Evolutionary conservation across 1,140 invertebrate genomes (phyloP).

Genomic region (Drosophila ironensis): DNA sequence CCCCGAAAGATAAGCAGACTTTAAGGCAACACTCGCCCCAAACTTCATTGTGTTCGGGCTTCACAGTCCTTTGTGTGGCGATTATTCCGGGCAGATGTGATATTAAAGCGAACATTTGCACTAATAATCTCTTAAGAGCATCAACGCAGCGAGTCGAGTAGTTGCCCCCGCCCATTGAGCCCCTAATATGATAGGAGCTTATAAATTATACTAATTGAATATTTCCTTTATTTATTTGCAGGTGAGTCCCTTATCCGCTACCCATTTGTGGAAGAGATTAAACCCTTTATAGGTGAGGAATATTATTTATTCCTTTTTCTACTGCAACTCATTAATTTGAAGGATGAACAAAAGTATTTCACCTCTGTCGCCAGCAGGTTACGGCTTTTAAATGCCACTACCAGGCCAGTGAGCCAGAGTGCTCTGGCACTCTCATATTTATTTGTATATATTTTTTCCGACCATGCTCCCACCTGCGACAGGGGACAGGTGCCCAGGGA

Average conservation of each 20-base stretch:
- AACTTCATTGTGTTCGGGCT: constrained; percentile 21
- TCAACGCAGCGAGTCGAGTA: constrained; percentile 5
- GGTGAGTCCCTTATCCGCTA: too few relatives aligned
- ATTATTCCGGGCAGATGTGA: constrained; percentile 1
- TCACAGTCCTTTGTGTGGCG: constrained; percentile 21
- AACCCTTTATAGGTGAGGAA: too few relatives aligned
- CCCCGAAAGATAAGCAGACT: constrained; percentile 30
- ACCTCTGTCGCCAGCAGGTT: too few relatives aligned
- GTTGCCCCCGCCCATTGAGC: too few relatives aligned
- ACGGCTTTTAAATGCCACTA: constrained; percentile 12
- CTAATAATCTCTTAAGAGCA: constrained; percentile 39
- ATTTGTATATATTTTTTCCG: constrained; percentile 53
- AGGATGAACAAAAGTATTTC: constrained; percentile 15
- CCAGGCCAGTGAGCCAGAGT: constrained; percentile 2
- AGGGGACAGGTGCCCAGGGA: constrained; percentile 5
- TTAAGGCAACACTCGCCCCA: constrained; percentile 15
- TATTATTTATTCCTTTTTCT: too few relatives aligned
- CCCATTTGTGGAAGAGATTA: too few relatives aligned
- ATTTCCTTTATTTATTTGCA: constrained; percentile 36
- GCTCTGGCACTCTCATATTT: constrained; percentile 34
- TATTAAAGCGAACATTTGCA: constrained; percentile 11
- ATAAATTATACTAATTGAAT: constrained; percentile 35
- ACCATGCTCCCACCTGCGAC: constrained; percentile 26
- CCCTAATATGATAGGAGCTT: too few relatives aligned
- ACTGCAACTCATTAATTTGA: too few relatives aligned